Evolutionary conservation across 2,888 invertebrate species (phyloP).

Genomic region (Drosophila colorata): DNA sequence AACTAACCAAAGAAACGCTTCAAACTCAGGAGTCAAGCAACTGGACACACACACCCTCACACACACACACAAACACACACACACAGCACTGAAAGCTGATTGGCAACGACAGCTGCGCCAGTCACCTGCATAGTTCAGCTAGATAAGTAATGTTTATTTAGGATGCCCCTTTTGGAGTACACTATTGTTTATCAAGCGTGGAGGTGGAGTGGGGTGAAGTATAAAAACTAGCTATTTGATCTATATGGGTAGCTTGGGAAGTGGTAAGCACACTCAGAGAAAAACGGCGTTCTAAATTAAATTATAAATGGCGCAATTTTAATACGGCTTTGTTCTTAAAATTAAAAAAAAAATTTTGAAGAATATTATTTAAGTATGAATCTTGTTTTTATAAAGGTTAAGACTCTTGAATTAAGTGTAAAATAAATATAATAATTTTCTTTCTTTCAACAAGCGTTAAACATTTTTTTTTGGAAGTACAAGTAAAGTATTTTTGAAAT

Average conservation of each 20-base stretch:
- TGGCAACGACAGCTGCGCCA: slow-evolving; percentile 56
- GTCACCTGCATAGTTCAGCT: slow-evolving; percentile 51
- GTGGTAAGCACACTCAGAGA: not conserved
- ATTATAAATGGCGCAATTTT: too few species aligned
- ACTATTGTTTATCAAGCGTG: slow-evolving; percentile 35
- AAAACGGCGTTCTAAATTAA: too few species aligned
- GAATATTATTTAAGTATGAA: too few species aligned
- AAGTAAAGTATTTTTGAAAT: too few species aligned
- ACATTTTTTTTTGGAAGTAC: too few species aligned
- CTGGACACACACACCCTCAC: slow-evolving; percentile 7
- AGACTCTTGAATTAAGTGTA: too few species aligned
- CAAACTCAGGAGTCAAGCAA: slow-evolving; percentile 24
- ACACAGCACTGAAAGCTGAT: slow-evolving; percentile 51
- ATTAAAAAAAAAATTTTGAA: too few species aligned
- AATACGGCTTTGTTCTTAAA: too few species aligned
- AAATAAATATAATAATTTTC: too few species aligned
- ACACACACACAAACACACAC: not conserved
- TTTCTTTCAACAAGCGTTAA: too few species aligned
- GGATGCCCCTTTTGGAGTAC: slow-evolving; percentile 13
- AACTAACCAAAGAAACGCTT: slow-evolving; percentile 68
- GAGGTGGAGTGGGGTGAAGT: slow-evolving; percentile 6
- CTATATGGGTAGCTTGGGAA: not conserved
- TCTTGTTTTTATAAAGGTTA: too few species aligned
- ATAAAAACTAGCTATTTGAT: slow-evolving; percentile 1
- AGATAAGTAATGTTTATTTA: slow-evolving; percentile 37